phyloP scores from a whole-genome alignment of 64 coral and sea anemone genomes.

The Porites lutea region DNA sequence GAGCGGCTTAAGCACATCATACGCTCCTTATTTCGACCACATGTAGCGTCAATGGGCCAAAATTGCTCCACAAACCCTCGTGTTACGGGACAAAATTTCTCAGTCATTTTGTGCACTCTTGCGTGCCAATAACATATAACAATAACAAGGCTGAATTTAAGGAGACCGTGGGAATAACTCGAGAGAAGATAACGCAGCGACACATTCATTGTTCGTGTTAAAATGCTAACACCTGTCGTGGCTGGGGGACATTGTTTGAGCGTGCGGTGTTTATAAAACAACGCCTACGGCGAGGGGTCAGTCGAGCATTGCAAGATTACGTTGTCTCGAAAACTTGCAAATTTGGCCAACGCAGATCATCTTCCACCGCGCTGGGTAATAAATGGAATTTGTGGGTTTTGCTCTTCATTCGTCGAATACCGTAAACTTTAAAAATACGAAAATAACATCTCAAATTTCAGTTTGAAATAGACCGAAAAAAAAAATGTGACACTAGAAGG shows the following conservation, averaged over 20 bases:
- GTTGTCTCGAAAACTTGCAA: constrained; percentile 56
- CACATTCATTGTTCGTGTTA: constrained; percentile 10
- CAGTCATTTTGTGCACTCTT: not conserved
- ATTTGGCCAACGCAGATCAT: constrained; percentile 12
- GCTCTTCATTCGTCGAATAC: not conserved
- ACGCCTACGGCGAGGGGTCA: constrained; percentile 4
- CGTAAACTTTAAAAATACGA: not conserved
- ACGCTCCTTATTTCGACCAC: not conserved
- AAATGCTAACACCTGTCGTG: constrained; percentile 20
- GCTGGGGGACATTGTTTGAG: not conserved
- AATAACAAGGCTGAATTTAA: not conserved
- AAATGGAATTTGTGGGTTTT: not conserved
- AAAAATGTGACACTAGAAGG: too few species aligned
- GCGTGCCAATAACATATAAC: not conserved
- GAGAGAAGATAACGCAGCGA: constrained; percentile 11
- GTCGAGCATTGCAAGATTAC: constrained; percentile 1
- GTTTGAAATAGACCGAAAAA: too few species aligned
- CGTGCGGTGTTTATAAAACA: constrained; percentile 26
- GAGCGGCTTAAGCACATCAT: not conserved
- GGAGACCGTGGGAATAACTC: constrained; percentile 35
- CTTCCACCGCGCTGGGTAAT: not conserved
- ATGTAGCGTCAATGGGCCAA: not conserved
- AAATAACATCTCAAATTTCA: not conserved
- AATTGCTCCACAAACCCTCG: not conserved
- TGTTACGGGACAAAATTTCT: not conserved